phyloP scores from a whole-genome alignment of 2,797 vertebrate genomes.

The Crocidura indochinensis region DNA sequence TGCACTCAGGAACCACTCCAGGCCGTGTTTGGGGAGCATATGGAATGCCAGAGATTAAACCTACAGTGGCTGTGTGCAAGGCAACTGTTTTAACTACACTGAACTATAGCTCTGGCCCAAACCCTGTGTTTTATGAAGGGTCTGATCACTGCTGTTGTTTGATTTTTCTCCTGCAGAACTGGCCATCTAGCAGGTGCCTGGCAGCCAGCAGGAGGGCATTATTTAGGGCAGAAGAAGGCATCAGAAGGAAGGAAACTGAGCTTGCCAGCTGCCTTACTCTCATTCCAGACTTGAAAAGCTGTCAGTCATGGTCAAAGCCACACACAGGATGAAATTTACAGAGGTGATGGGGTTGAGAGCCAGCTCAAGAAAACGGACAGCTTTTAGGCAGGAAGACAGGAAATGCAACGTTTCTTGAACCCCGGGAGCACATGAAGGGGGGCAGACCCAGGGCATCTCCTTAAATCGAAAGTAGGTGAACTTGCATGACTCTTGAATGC shows the following conservation, averaged over 20 bases:
- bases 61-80: too few species aligned
- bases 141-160: neutral
- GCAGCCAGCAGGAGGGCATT: constrained; percentile 24
- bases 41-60: too few species aligned
- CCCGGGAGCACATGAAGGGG: neutral
- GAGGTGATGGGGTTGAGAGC: neutral
- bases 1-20: too few species aligned
- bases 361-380: neutral
- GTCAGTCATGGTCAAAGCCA: constrained; percentile 23
- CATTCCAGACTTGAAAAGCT: neutral
- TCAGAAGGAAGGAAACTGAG: constrained; percentile 22
- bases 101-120: too few species aligned
- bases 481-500: constrained; percentile 21
- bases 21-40: too few species aligned
- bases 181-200: constrained; percentile 56
- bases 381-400: neutral
- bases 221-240: constrained; percentile 41
- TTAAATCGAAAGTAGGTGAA: neutral
- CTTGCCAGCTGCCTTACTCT: constrained; percentile 33
- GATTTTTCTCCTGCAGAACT: constrained; percentile 17
- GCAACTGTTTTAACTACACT: too few species aligned
- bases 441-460: neutral
- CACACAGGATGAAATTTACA: neutral
- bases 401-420: neutral
- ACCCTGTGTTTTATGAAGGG: neutral